phyloP scores from a whole-genome alignment of 1,140 invertebrate genomes.

The Drosophila saltans region DNA sequence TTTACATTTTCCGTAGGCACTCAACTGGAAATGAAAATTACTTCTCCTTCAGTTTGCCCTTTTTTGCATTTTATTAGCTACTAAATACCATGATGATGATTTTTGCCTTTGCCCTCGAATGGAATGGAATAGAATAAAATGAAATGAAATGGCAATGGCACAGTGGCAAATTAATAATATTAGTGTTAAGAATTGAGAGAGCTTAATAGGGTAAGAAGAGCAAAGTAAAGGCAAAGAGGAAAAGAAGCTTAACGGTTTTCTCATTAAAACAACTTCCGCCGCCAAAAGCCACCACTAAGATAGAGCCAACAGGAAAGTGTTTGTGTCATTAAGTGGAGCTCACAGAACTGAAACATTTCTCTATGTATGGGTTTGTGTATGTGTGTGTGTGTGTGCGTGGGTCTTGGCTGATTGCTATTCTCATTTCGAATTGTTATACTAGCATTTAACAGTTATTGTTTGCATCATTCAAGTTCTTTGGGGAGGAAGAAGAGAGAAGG shows the following conservation, averaged over 20 bases:
- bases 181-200: constrained; percentile 28
- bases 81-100: constrained; percentile 63
- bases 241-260: constrained; percentile 52
- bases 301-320: constrained; percentile 28
- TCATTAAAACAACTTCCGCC: constrained; percentile 73
- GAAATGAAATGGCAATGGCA: constrained; percentile 11
- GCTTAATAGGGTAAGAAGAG: neutral
- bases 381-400: neutral
- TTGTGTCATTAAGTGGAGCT: constrained; percentile 70
- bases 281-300: constrained; percentile 17
- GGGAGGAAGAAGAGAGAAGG: constrained; percentile 24
- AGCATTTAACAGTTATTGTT: constrained; percentile 50
- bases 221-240: neutral
- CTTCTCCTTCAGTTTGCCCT: constrained; percentile 17
- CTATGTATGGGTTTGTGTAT: constrained; percentile 1
- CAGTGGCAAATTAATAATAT: constrained; percentile 71
- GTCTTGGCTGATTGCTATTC: constrained; percentile 22
- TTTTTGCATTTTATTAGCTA: constrained; percentile 62
- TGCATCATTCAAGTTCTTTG: constrained; percentile 47
- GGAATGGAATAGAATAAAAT: constrained; percentile 7
- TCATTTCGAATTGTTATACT: constrained; percentile 43
- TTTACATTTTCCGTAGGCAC: constrained; percentile 58
- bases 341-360: constrained; percentile 34
- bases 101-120: constrained; percentile 44
- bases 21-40: constrained; percentile 49